Conservation (phyloP, 1,140 invertebrate species). For the Plectrocnemia conspersa region DNA sequence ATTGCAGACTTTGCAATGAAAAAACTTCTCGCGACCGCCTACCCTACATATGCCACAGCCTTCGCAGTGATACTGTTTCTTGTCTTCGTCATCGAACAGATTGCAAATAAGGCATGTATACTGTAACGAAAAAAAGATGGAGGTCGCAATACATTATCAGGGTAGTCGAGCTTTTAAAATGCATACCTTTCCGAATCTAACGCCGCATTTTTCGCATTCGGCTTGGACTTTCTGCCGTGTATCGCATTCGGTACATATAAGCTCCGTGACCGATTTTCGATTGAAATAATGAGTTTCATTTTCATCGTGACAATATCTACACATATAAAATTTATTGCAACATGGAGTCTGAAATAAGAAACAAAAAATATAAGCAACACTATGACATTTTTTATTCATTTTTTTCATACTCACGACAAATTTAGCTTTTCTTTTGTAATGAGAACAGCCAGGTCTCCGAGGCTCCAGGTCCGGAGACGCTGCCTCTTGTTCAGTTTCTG, state of each 20-base stretch:
- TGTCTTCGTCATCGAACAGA: slow-evolving; percentile 85
- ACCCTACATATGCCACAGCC: slow-evolving; percentile 84
- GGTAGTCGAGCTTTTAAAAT: background rate
- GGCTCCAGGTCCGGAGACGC: too few species aligned
- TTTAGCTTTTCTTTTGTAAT: slow-evolving; percentile 75
- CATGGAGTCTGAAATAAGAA: slow-evolving; percentile 69
- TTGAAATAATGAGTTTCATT: slow-evolving; percentile 77
- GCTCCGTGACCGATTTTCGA: slow-evolving; percentile 72
- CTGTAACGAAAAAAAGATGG: slow-evolving; percentile 54
- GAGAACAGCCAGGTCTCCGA: slow-evolving; percentile 68
- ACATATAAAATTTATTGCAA: slow-evolving; percentile 82
- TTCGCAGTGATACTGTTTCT: slow-evolving; percentile 83
- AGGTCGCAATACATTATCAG: background rate
- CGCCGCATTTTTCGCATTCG: slow-evolving; percentile 68
- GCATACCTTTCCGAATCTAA: slow-evolving; percentile 69
- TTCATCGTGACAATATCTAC: slow-evolving; percentile 85
- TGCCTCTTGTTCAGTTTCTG: too few species aligned
- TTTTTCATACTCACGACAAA: slow-evolving; percentile 64
- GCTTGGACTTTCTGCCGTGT: slow-evolving; percentile 75
- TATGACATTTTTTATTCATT: slow-evolving; percentile 34
- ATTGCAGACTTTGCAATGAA: slow-evolving; percentile 82
- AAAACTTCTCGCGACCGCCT: slow-evolving; percentile 78
- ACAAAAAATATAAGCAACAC: slow-evolving; percentile 20
- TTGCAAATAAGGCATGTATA: slow-evolving; percentile 84
- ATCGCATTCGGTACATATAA: slow-evolving; percentile 77